A percentile compares a stretch with the other conserved stretches of the same genome.
These are phyloP conservation scores for Tupaia tana DNA, from an alignment of 2,113 vertebrate genomes.

Conservation along the genomic window DNA sequence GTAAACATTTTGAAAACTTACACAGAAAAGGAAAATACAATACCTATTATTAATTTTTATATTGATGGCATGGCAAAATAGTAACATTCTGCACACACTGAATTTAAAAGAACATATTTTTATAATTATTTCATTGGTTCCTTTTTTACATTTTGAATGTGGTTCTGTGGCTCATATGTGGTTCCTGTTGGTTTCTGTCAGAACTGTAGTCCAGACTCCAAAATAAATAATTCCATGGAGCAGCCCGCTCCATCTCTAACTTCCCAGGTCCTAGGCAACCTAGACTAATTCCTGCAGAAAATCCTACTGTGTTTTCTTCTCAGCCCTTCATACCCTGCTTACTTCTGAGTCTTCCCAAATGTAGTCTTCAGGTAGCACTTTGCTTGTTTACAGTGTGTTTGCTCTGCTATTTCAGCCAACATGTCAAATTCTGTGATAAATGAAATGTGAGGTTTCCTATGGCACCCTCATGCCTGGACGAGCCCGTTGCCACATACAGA, in stretches of 20 bases:
- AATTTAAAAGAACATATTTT: background rate
- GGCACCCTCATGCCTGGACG: background rate
- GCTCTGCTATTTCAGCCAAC: background rate
- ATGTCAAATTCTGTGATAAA: background rate
- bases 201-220: background rate
- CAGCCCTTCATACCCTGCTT: background rate
- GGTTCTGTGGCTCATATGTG: background rate
- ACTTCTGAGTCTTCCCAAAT: background rate
- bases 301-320: background rate
- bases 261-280: background rate
- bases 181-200: background rate
- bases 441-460: background rate
- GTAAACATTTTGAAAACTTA: background rate
- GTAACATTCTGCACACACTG: background rate
- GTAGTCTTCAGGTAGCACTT: background rate
- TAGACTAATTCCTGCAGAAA: background rate
- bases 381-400: background rate
- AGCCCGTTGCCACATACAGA: background rate
- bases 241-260: background rate
- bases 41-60: background rate
- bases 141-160: background rate
- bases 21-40: background rate
- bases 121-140: background rate
- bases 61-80: background rate
- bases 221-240: background rate